A percentile compares a stretch with the other conserved stretches of the same genome.
Evolutionary conservation across 2,888 invertebrate species (phyloP).

Genomic region (Synanthedon formicaeformis): DNA sequence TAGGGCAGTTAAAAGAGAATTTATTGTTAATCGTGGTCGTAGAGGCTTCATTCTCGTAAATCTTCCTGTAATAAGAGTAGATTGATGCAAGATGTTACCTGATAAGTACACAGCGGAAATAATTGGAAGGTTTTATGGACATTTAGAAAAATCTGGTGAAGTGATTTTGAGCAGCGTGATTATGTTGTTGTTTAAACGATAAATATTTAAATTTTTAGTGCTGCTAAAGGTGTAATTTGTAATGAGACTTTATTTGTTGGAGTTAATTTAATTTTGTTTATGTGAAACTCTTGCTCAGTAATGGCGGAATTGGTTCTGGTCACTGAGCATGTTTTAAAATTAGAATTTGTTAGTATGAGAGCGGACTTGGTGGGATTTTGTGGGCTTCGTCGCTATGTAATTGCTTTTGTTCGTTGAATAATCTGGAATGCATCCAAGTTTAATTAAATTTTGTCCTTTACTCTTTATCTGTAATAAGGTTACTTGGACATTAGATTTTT

Average conservation of each 20-base stretch:
- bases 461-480: too few relatives aligned
- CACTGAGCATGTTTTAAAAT: conserved; percentile 35
- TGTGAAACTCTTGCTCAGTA: conserved; percentile 15
- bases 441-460: not conserved
- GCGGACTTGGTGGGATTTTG: conserved; percentile 20
- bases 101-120: conserved; percentile 52
- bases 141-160: conserved; percentile 15
- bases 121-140: conserved; percentile 52
- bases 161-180: not conserved
- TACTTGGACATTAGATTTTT: not conserved
- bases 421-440: conserved; percentile 3
- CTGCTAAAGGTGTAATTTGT: conserved; percentile 18
- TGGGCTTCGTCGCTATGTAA: conserved; percentile 27
- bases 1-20: conserved; percentile 47
- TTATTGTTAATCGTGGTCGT: conserved; percentile 53
- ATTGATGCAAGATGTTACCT: conserved; percentile 49
- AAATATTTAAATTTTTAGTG: not conserved
- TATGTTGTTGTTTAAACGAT: not conserved
- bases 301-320: conserved; percentile 32
- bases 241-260: conserved; percentile 7
- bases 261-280: conserved; percentile 15
- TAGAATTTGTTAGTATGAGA: conserved; percentile 25
- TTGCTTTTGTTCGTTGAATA: conserved; percentile 19
- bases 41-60: conserved; percentile 53
- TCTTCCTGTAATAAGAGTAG: conserved; percentile 56